These are phyloP conservation scores for Anhinga rufa DNA, from an alignment of 2,113 vertebrate genomes.

Conservation along the genomic window DNA sequence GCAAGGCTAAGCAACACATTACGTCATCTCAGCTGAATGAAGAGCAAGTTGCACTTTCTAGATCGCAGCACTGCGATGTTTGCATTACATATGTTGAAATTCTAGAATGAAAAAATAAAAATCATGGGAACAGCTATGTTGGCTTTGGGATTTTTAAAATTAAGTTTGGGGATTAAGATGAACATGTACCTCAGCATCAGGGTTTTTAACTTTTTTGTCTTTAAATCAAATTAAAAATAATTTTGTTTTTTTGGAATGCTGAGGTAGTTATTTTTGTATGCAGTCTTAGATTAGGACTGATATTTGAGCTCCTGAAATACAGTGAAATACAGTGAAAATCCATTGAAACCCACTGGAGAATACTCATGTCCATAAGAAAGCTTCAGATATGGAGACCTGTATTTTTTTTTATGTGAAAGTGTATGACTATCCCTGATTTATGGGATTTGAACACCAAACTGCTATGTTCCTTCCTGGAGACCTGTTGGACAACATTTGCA, in stretches of 20 bases:
- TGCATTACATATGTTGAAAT: background rate
- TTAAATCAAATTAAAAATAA: background rate
- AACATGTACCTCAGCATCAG: background rate
- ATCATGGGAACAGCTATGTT: background rate
- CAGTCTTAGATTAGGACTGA: background rate
- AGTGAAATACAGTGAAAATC: background rate
- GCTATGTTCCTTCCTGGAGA: background rate
- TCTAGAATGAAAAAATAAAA: background rate
- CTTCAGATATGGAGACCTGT: background rate
- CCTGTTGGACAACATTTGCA: background rate
- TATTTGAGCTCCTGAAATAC: background rate
- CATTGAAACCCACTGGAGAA: background rate
- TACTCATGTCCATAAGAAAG: background rate
- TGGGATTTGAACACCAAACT: background rate
- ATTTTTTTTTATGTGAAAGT: background rate
- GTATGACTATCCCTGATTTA: background rate
- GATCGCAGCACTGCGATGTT: background rate
- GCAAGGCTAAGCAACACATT: background rate
- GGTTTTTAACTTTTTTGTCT: fast-evolving
- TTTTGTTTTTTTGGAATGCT: background rate
- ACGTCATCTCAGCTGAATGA: background rate
- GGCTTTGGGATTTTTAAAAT: background rate
- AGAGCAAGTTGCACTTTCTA: background rate
- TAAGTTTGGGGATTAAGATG: background rate
- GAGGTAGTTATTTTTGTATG: background rate